These are phyloP conservation scores for Patella ulyssiponensis DNA, from an alignment of 2,888 invertebrate species.

Conservation along the genomic window DNA sequence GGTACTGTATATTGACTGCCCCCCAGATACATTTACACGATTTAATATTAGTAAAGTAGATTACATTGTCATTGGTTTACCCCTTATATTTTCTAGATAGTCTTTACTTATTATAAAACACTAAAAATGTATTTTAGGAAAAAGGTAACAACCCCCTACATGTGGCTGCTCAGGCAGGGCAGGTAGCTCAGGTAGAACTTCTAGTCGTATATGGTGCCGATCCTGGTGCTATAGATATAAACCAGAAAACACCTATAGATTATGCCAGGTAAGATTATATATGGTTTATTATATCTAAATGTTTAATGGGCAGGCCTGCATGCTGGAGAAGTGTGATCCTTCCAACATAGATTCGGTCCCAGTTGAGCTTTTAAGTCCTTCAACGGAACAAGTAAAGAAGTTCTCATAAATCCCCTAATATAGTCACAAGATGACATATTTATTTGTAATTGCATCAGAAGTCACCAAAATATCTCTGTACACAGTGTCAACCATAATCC, in stretches of 20 bases:
- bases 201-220: conserved; percentile 94
- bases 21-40: too few species aligned
- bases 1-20: too few species aligned
- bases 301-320: background rate
- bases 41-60: too few species aligned
- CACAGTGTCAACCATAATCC: too few species aligned
- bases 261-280: conserved; percentile 63
- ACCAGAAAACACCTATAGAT: conserved; percentile 73
- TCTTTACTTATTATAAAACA: background rate
- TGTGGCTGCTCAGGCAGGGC: conserved; percentile 94
- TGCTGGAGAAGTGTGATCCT: too few species aligned
- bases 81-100: background rate
- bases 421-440: too few species aligned
- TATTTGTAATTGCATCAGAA: too few species aligned
- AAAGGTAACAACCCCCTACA: conserved; percentile 93
- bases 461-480: too few species aligned
- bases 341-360: too few species aligned
- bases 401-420: too few species aligned
- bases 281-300: background rate
- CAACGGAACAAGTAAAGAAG: too few species aligned
- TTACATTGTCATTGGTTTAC: background rate
- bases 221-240: conserved; percentile 84
- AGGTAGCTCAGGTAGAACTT: conserved; percentile 91
- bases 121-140: conserved; percentile 77
- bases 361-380: too few species aligned